Base-by-base conservation (phyloP, 2,888 invertebrate species). In the Amiota mariae region DNA sequence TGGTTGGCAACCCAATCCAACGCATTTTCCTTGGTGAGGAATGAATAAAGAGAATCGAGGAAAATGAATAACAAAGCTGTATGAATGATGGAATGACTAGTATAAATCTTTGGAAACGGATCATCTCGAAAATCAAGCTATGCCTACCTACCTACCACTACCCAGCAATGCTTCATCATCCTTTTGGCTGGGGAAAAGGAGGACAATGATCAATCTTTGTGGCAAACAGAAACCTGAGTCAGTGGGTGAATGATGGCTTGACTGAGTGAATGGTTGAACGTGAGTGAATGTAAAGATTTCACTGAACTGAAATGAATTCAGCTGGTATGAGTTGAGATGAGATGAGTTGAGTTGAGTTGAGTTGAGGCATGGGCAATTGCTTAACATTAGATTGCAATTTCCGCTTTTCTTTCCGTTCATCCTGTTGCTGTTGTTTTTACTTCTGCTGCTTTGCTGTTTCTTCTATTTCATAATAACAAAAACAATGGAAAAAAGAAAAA, bases 61-160 rank as follows among this genome's bases (percentile, higher is more conserved):
- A 36, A 36, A 36, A 36, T 36, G 36, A 36, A 36, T 36, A 36
- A 36, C 36, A 36, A 36, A 70, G 59, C 20, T 18, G 76, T 78
- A 78, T 75, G 78, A 82, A 84, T 78, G 36, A 36, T 36, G 3
- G 83, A 84, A 83, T 84, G 83, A 78, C 80, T 78, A 75, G 79
- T 82, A 83, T 83, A 82, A 83, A 84, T 83, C 83, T 79, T 79
- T 73, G 72, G 11, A 76, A 11, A 78, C 76, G 79, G 78, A 84
- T 84, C 82, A 82, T 78, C 84, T 77, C 75, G 77, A 76, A 79
- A 59, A 77, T 59, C 59, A 59, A 20, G 59, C 18, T 36, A 36
- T 20, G 20, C 3, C 8, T 15, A 8, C 1, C 4, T 18, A 20
- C 54, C 54, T 51, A n/a, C n/a, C 12, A 51, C 24, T 24, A 51